phyloP scores from a whole-genome alignment of 2,888 invertebrate genomes.

The Nomada fabriciana region DNA sequence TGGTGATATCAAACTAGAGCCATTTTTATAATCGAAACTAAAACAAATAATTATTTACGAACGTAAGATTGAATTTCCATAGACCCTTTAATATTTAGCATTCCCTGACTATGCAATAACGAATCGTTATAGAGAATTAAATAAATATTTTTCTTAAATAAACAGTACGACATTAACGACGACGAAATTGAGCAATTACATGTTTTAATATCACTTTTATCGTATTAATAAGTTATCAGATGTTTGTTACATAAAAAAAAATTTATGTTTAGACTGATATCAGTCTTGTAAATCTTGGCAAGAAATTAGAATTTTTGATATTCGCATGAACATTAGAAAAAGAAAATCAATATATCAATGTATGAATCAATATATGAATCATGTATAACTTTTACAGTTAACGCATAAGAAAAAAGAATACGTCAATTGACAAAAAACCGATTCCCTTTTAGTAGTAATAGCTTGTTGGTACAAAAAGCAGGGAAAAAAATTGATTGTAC shows the following conservation, averaged over 20 bases:
- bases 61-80: not conserved
- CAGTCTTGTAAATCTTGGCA: conserved; percentile 66
- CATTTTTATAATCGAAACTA: not conserved
- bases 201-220: conserved; percentile 30
- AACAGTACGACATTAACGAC: conserved; percentile 11
- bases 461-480: not conserved
- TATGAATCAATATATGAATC: conserved; percentile 46
- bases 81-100: not conserved
- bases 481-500: not conserved
- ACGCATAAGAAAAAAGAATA: conserved; percentile 32
- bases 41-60: conserved; percentile 3
- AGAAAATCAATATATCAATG: conserved; percentile 42
- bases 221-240: conserved; percentile 14
- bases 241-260: not conserved
- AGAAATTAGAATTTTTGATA: conserved; percentile 51
- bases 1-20: conserved; percentile 11
- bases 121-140: not conserved
- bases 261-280: conserved; percentile 42
- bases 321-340: conserved; percentile 36
- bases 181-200: conserved; percentile 47
- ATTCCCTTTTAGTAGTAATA: conserved; percentile 6
- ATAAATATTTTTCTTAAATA: conserved; percentile 4
- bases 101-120: not conserved
- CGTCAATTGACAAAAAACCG: conserved; percentile 42
- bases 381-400: conserved; percentile 43